A percentile compares a stretch with the other conserved stretches of the same genome.
These are phyloP conservation scores for Neosalanx taihuensis DNA, from an alignment of 2,797 vertebrate genomes.

Conservation along the genomic window DNA sequence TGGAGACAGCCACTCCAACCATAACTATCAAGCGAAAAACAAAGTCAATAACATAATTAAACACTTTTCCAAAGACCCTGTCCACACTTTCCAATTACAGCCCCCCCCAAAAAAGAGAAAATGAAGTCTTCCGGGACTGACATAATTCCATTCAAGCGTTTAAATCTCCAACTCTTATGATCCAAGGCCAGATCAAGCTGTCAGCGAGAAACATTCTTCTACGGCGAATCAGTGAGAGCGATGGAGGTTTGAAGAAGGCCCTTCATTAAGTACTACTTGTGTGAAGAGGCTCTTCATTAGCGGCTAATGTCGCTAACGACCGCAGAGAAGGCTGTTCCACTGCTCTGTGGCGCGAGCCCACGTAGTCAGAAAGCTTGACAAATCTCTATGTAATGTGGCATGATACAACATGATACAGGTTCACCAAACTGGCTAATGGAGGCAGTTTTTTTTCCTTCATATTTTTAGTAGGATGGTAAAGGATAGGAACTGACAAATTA, in stretches of 20 bases:
- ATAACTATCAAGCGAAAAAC: conserved; percentile 16
- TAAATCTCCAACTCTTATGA: neutral
- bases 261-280: conserved; percentile 1
- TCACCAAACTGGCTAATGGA: neutral
- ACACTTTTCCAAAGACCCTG: conserved; percentile 7
- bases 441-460: neutral
- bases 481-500: too few relatives aligned
- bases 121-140: neutral
- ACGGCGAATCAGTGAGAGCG: neutral
- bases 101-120: neutral
- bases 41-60: conserved; percentile 17
- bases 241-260: neutral
- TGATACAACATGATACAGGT: conserved; percentile 26
- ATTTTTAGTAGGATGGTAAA: neutral
- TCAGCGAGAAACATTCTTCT: conserved; percentile 2
- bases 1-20: conserved; percentile 2
- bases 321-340: conserved; percentile 28
- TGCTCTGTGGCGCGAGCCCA: conserved; percentile 35
- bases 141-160: conserved; percentile 7
- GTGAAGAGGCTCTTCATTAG: conserved; percentile 22
- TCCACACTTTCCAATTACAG: conserved; percentile 10
- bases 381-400: conserved; percentile 23
- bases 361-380: conserved; percentile 17
- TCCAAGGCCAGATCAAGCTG: neutral
- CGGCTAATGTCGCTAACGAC: conserved; percentile 32